Evolutionary conservation across 2,888 invertebrate genomes (phyloP).

Genomic region (Exocentrus adspersus): DNA sequence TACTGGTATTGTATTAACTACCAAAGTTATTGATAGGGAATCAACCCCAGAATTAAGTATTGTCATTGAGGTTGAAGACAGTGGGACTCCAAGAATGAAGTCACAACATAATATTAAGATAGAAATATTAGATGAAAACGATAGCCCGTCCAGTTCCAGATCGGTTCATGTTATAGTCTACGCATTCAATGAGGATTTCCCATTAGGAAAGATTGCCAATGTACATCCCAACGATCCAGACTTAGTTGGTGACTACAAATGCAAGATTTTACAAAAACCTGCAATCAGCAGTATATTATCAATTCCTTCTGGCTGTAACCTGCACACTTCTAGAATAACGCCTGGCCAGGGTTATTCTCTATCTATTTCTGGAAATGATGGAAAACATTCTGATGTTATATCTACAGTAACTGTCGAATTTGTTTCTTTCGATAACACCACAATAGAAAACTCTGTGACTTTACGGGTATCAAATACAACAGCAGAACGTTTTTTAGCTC

Average conservation of each 20-base stretch:
- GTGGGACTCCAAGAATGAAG: constrained; percentile 83
- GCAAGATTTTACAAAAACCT: constrained; percentile 77
- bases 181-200: constrained; percentile 79
- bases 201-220: constrained; percentile 86
- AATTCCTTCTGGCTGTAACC: constrained; percentile 82
- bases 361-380: constrained; percentile 89
- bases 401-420: constrained; percentile 89
- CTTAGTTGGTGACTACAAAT: constrained; percentile 87
- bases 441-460: constrained; percentile 85
- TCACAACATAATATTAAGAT: constrained; percentile 82
- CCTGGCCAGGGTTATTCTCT: constrained; percentile 80
- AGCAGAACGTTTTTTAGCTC: constrained; percentile 78
- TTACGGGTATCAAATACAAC: constrained; percentile 79
- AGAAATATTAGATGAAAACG: constrained; percentile 87
- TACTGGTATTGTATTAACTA: constrained; percentile 83
- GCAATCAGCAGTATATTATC: constrained; percentile 71
- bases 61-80: constrained; percentile 87
- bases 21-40: constrained; percentile 85
- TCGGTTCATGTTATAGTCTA: constrained; percentile 84
- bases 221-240: constrained; percentile 94
- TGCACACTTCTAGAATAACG: constrained; percentile 78
- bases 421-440: constrained; percentile 80
- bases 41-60: constrained; percentile 78
- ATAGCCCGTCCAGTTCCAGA: constrained; percentile 87
- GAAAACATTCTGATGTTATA: constrained; percentile 85